Evolutionary conservation across 2,888 invertebrate genomes (phyloP).

Genomic region (Neuroscelio doddi): DNA sequence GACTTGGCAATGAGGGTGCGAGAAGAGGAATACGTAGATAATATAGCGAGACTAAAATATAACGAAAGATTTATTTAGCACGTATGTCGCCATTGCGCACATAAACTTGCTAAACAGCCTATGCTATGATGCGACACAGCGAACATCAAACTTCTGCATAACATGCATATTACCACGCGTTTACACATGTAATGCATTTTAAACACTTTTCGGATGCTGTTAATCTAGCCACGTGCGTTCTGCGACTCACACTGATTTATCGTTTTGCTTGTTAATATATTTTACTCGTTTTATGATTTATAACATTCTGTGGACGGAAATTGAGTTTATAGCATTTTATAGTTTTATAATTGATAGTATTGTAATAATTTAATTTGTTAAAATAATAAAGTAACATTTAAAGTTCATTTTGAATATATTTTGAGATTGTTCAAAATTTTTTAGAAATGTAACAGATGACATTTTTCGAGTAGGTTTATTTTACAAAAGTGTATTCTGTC

Average conservation of each 20-base stretch:
- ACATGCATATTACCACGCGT: constrained; percentile 33
- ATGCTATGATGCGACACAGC: constrained; percentile 33
- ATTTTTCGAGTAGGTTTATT: no score
- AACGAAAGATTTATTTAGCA: constrained; percentile 59
- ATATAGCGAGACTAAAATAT: constrained; percentile 57
- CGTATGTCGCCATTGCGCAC: constrained; percentile 48
- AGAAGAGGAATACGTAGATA: constrained; percentile 22
- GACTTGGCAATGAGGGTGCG: constrained; percentile 18
- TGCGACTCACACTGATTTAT: constrained; percentile 42
- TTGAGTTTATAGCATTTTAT: no score
- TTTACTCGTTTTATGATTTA: constrained; percentile 12
- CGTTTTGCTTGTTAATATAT: constrained; percentile 10
- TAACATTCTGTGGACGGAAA: not conserved
- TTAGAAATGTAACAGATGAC: no score
- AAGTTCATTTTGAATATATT: no score
- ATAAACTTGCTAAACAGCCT: constrained; percentile 56
- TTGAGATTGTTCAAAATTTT: no score
- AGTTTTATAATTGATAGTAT: no score
- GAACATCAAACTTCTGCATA: constrained; percentile 34
- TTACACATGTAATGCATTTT: constrained; percentile 44
- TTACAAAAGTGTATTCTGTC: not conserved
- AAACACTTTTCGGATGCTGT: constrained; percentile 22
- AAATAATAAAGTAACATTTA: no score
- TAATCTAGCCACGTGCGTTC: constrained; percentile 28
- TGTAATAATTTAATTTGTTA: no score